Evolutionary conservation across 2,797 vertebrate species (phyloP), one percentile per base, ranked within the genome.

Genomic region (Sternotherus odoratus): DNA sequence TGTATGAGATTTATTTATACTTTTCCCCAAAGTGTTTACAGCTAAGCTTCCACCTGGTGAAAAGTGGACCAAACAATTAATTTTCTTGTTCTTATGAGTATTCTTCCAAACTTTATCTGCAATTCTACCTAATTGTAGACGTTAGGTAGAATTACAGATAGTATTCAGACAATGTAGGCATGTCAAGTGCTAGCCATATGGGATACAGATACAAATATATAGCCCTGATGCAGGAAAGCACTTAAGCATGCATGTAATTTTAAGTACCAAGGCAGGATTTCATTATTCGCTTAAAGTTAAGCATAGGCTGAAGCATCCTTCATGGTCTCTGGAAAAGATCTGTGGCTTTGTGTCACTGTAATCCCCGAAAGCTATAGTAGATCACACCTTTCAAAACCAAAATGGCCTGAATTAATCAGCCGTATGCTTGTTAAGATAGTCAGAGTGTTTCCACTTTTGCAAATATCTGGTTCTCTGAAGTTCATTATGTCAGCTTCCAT

Each of bases 1-100:
- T 63, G 94, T 95, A 95, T 94, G 28, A 85, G 88, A 60, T 77
- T 87, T 95, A 90, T 95, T 74, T 89, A 79, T 97, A 82, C 21
- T 8, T 33, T 95, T 94, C 82, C 88, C 79, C 69, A 95, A 26
- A 80, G 46, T 84, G 23, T 94, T 95, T 89, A 95, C 92, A 87
- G 75, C 57, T 84, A 90, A 95, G 87, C 94, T 97, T 95, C 43
- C 54, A 79, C 48, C 46, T 95, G 57, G 50, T 83, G 6, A 19
- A 78, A 95, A 79, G 21, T 86, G 60, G 30, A 36, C 21, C 1
- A 1, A 89, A 3, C 46, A 87, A 24, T 6, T 79, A 82, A 24
- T 49, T 86, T 57, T 51, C 7, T 7, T 91, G 15, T 57, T 91
- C 33, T 4, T 15, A n/a, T 78, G 66, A 79, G 12, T 72, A 54